Conservation (phyloP, 2,888 invertebrate species). For the Ceraclea dissimilis region DNA sequence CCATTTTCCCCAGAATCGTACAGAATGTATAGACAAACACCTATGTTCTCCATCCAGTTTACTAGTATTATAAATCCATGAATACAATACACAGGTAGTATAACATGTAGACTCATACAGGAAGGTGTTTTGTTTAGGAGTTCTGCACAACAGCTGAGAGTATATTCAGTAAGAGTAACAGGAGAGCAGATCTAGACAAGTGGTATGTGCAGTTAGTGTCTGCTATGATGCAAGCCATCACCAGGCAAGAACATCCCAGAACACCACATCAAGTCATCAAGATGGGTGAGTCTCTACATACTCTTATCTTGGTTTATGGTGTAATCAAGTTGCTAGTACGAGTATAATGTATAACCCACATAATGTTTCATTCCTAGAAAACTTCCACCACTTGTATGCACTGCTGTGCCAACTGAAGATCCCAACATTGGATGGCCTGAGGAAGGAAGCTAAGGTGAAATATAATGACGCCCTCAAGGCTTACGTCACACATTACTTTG, state of each 20-base stretch:
- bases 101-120: not conserved
- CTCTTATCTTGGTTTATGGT: no score
- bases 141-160: constrained; percentile 82
- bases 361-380: constrained; percentile 54
- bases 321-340: not conserved
- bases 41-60: no score
- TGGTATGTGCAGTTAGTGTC: constrained; percentile 79
- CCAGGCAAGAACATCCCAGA: constrained; percentile 78
- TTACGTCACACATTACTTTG: constrained; percentile 93
- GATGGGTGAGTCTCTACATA: constrained; percentile 55
- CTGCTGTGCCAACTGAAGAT: constrained; percentile 84
- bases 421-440: constrained; percentile 73
- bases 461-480: constrained; percentile 84
- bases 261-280: constrained; percentile 88
- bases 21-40: no score
- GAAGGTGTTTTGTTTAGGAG: constrained; percentile 33
- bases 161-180: constrained; percentile 78
- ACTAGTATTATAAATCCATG: no score
- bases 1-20: no score
- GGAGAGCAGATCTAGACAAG: constrained; percentile 86
- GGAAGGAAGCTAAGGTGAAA: constrained; percentile 83
- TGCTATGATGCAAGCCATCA: constrained; percentile 78
- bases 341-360: no score
- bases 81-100: not conserved
- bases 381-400: constrained; percentile 89